Base-by-base conservation (phyloP, 2,113 vertebrate genomes). In the Sigmodon hispidus region DNA sequence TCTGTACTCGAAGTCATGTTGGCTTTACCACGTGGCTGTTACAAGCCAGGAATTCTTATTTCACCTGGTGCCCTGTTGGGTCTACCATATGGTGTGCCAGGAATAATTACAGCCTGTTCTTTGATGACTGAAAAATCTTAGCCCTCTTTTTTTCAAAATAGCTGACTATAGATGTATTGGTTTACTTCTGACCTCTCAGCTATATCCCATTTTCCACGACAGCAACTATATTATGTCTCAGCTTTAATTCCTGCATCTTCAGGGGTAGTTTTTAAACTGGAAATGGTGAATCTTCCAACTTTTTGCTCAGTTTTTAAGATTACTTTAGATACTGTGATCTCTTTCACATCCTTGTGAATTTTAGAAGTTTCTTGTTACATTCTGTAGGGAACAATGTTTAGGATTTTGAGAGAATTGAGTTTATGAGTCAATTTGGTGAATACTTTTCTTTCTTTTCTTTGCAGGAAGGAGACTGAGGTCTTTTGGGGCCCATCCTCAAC, bases 371-470 rank as follows among this genome's bases (percentile, higher is more conserved):
- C 31, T 70, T 93, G 40, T 90, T 59, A 80, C 67, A 92, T 75
- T 87, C 48, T 67, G 45, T 6, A 2, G 22, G 10, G 17, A 52
- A 67, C 11, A 21, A 21, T 65, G 87, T 45, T 24, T 90, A 63
- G 26, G 73, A 69, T 93, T 91, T 90, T 96, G 93, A 89, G 89
- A 92, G 16, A 40, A 80, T 67, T 90, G 79, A 91, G 57, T 85
- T 89, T 92, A 17, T 73, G 79, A 55, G 43, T 86, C 19, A 85
- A 70, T 85, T 85, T 94, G 31, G 40, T 88, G 19, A 79, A 61
- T 85, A 79, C 57, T 79, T 55, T 34, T n/a, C 17, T 48, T 31
- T 76, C 29, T 21, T 76, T 76, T 15, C 57, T 59, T 77, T 29
- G 45, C n/a, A n/a, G n/a, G n/a, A n/a, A n/a, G n/a, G n/a, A n/a